These are phyloP conservation scores for Aplodontia rufa DNA, from an alignment of 2,113 vertebrate genomes.

Conservation along the genomic window DNA sequence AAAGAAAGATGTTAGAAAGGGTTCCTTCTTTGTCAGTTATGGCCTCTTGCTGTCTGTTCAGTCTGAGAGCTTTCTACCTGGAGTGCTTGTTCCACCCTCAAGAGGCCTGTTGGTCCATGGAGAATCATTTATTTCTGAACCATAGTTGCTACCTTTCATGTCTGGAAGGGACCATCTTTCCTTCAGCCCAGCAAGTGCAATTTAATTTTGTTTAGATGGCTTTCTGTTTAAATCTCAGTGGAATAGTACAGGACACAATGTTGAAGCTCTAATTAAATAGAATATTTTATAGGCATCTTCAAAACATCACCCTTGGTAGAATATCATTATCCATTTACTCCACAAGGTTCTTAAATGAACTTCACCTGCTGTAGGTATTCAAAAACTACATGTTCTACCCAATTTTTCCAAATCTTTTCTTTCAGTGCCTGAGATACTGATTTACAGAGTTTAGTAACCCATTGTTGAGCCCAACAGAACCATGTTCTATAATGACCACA, in stretches of 20 bases:
- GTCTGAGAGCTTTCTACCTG: constrained; percentile 55
- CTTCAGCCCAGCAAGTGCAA: not conserved
- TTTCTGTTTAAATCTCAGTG: constrained; percentile 12
- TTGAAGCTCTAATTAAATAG: constrained; percentile 15
- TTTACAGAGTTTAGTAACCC: not conserved
- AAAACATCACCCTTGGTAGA: not conserved
- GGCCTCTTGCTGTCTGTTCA: constrained; percentile 62
- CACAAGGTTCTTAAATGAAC: not conserved
- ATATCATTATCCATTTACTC: constrained; percentile 21
- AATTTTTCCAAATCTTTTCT: not conserved
- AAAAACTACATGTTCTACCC: not conserved
- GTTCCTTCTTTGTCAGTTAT: constrained; percentile 4
- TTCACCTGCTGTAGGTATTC: not conserved
- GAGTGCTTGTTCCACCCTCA: constrained; percentile 33
- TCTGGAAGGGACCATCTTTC: constrained; percentile 18
- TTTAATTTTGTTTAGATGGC: constrained; percentile 56
- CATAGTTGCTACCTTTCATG: not conserved
- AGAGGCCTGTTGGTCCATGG: not conserved
- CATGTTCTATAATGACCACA: not conserved
- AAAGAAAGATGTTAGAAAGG: not conserved
- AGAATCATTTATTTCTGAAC: constrained; percentile 57
- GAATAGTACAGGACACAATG: constrained; percentile 1
- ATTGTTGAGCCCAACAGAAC: not conserved
- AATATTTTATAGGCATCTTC: constrained; percentile 31
- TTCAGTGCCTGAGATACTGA: not conserved